Base-by-base conservation (phyloP, 2,888 invertebrate species). In the Platycheirus rosarum region DNA sequence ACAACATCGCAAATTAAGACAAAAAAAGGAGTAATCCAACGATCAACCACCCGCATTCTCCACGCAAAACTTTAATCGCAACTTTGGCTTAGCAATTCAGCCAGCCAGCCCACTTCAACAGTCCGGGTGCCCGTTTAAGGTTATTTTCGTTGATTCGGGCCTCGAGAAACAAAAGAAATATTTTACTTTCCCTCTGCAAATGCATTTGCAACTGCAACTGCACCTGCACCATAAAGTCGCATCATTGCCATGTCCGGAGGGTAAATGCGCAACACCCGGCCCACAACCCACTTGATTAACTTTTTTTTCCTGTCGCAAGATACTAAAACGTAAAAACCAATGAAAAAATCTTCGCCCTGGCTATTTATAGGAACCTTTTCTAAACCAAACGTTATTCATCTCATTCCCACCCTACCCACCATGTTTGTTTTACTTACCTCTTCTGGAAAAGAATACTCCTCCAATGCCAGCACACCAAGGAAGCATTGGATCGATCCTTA, bases 391-490 rank as follows among this genome's bases (percentile, higher is more conserved):
- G 13, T 29, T 14, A n/a, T 8, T 42, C 14, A 35, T 55, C 11
- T 40, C 46, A 4, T 65, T 18, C 2, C 13, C 23, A 53, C 2
- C 1, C n/a, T n/a, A n/a, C n/a, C n/a, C n/a, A 26, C 4, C 14
- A 9, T 14, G 23, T 16, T 42, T 3, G 2, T 42, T 55, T 37
- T 9, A 85, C 89, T 88, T 85, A 90, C 90, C 90, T 89, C 86
- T 88, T 89, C 85, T 91, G 91, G 86, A 91, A 91, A 73, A 92
- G 88, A 84, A 90, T 89, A 84, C 88, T 88, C 71, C 93, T 90
- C 93, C 93, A 93, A 88, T 91, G 90, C 88, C 91, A 92, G 87
- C 93, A 93, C 40, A 91, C 90, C 78, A 92, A 91, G 49, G 92
- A 91, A 78, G 92, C 92, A 84, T 88, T 89, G 26, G 92, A 87